phyloP scores from a whole-genome alignment of 2,113 vertebrate species.

The Xenus cinereus region DNA sequence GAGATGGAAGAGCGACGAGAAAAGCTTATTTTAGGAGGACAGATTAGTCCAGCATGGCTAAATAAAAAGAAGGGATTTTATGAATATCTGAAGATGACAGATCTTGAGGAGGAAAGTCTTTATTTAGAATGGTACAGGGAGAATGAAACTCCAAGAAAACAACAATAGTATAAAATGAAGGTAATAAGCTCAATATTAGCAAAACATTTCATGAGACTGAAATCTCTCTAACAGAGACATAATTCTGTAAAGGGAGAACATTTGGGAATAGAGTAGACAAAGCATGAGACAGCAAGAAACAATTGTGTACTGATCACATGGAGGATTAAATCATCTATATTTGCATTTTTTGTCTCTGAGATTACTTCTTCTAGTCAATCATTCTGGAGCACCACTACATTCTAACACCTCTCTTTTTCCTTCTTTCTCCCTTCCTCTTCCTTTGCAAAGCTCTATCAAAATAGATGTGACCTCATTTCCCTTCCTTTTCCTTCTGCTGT shows the following conservation, averaged over 20 bases:
- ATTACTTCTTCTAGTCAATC: constrained; percentile 2
- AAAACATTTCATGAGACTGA: not conserved
- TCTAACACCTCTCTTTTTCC: not conserved
- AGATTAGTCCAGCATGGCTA: not conserved
- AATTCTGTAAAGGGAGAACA: not conserved
- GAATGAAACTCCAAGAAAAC: not conserved
- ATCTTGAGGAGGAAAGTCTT: not conserved
- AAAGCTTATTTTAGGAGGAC: not conserved
- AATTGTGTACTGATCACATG: not conserved
- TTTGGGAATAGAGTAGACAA: not conserved
- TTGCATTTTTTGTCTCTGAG: not conserved
- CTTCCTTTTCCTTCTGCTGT: not conserved
- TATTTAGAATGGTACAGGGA: not conserved
- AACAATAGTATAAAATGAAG: not conserved
- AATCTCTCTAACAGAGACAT: not conserved
- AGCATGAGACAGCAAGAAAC: not conserved
- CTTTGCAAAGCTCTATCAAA: not conserved
- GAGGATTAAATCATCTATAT: not conserved
- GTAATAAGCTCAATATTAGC: not conserved
- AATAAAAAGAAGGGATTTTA: not conserved
- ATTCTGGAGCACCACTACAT: not conserved
- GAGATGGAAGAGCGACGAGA: not conserved
- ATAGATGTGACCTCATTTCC: constrained; percentile 10
- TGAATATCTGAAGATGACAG: not conserved
- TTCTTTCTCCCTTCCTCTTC: not conserved